Evolutionary conservation across 1,140 invertebrate species (phyloP).

Genomic region (Euwallacea similis): DNA sequence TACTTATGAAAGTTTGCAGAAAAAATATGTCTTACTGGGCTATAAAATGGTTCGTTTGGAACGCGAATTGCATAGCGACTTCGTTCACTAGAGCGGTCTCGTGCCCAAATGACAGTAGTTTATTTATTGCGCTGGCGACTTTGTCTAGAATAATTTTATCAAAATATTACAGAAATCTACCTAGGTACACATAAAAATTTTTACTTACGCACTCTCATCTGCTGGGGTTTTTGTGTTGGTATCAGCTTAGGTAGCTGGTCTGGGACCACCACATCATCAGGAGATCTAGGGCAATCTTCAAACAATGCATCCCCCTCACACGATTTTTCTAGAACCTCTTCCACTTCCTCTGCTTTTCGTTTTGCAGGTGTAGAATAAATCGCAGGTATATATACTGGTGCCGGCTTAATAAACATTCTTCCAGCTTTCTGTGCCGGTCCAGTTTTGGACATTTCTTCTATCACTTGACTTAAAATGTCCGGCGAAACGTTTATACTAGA

Average conservation of each 20-base stretch:
- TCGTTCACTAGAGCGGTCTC: neutral
- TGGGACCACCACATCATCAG: conserved; percentile 18
- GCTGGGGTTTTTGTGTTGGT: conserved; percentile 31
- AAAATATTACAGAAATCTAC: neutral
- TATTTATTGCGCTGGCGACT: conserved; percentile 5
- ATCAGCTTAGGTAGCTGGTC: conserved; percentile 35
- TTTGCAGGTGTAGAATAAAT: neutral
- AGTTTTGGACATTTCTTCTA: conserved; percentile 22
- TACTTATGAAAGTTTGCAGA: neutral
- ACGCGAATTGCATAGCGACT: conserved; percentile 5
- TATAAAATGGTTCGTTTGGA: conserved; percentile 10
- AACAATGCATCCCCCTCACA: neutral
- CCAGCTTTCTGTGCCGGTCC: conserved; percentile 10
- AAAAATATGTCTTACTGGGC: too few species aligned
- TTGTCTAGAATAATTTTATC: conserved; percentile 38
- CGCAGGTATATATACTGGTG: neutral
- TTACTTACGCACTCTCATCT: conserved; percentile 33
- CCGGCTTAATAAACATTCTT: neutral
- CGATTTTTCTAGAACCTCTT: neutral
- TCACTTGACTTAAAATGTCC: conserved; percentile 26
- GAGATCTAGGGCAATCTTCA: conserved; percentile 34
- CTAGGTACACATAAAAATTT: neutral
- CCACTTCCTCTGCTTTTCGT: neutral
- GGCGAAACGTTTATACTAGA: neutral
- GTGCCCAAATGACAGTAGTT: too few species aligned